These are phyloP conservation scores for Cotesia typhae DNA, from an alignment of 1,140 invertebrate genomes.

Conservation along the genomic window DNA sequence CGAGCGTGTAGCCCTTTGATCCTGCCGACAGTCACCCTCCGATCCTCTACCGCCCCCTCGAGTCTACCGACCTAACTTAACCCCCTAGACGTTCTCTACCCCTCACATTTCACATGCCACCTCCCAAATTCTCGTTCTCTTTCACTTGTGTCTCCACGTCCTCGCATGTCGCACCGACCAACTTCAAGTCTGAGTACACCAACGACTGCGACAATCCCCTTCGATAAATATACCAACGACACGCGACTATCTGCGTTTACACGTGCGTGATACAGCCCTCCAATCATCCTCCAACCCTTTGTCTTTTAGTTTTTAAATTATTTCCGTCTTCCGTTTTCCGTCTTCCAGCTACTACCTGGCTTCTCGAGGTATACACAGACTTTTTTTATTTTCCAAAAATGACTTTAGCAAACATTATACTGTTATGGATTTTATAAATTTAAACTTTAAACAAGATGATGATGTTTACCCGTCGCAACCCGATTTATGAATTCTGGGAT, in stretches of 20 bases:
- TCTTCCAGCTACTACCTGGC: too few relatives aligned
- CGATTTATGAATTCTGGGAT: conserved; percentile 48
- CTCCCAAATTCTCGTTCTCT: conserved; percentile 21
- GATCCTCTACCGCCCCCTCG: conserved; percentile 43
- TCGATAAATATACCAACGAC: conserved; percentile 47
- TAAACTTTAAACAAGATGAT: background rate
- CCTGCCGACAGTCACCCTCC: conserved; percentile 62
- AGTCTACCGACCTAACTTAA: conserved; percentile 33
- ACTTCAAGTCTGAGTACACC: too few relatives aligned
- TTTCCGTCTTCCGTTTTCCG: background rate
- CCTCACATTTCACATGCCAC: conserved; percentile 25
- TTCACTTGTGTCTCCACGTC: background rate
- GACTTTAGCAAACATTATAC: conserved; percentile 2
- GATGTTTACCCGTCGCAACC: conserved; percentile 32
- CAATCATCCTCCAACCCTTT: conserved; percentile 17
- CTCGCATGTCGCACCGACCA: background rate
- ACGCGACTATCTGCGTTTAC: conserved; percentile 35
- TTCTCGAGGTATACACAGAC: background rate
- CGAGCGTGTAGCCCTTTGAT: conserved; percentile 62
- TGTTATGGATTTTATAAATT: background rate
- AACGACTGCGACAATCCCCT: conserved; percentile 24
- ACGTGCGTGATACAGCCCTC: conserved; percentile 36
- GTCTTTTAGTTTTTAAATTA: conserved; percentile 14
- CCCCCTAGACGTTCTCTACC: conserved; percentile 34
- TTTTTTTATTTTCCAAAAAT: background rate